Conservation (phyloP, 1,140 invertebrate species). For the Glomeris maerens region DNA sequence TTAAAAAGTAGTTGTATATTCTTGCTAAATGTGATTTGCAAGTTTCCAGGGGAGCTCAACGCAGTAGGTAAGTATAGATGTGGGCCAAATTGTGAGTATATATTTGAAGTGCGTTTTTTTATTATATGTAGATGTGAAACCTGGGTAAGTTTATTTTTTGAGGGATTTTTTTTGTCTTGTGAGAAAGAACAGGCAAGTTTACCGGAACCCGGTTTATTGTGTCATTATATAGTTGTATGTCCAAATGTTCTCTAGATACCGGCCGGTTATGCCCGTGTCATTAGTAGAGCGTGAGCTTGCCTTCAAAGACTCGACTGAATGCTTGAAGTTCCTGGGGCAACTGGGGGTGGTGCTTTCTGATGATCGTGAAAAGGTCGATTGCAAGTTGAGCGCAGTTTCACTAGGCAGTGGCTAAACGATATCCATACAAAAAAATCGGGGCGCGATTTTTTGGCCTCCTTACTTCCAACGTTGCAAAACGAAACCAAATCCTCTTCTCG, state of each 20-base stretch:
- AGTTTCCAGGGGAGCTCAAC: background rate
- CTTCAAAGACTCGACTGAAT: constrained; percentile 64
- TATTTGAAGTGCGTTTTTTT: background rate
- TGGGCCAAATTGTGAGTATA: constrained; percentile 2
- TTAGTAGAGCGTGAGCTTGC: constrained; percentile 72
- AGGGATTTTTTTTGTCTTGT: background rate
- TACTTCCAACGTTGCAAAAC: no score
- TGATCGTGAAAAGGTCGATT: constrained; percentile 59
- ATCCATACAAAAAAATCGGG: background rate
- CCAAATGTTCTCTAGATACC: constrained; percentile 57
- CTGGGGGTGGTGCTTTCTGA: constrained; percentile 61
- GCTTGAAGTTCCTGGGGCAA: constrained; percentile 68
- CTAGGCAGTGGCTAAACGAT: constrained; percentile 25
- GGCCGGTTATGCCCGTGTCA: constrained; percentile 69
- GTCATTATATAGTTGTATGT: constrained; percentile 14
- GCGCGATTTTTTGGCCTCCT: no score
- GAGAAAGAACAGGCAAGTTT: background rate
- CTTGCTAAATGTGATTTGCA: constrained; percentile 1
- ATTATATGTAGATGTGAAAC: constrained; percentile 4
- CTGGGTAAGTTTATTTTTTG: background rate
- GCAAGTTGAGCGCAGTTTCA: constrained; percentile 58
- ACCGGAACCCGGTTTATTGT: background rate
- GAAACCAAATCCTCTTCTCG: no score
- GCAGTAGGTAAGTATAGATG: constrained; percentile 4
- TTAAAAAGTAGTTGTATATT: no score